phyloP scores from a whole-genome alignment of 2,888 invertebrate genomes.

The Glaucopsyche alexis region DNA sequence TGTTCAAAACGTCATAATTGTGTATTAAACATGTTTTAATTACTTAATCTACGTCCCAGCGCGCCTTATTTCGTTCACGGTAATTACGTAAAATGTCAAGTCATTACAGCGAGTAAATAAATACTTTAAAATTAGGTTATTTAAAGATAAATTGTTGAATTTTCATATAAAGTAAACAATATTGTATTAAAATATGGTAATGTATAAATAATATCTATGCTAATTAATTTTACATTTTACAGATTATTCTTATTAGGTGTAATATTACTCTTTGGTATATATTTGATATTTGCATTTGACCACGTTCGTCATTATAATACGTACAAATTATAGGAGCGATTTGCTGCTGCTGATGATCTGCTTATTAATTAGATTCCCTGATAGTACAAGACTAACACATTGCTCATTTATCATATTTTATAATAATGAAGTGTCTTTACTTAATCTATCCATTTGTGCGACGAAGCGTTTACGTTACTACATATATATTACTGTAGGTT shows the following conservation, averaged over 20 bases:
- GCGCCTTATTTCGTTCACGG: background rate
- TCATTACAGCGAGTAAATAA: background rate
- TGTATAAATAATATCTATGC: no score
- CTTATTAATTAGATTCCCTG: no score
- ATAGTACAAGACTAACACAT: no score
- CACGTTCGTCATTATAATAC: no score
- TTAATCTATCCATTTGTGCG: background rate
- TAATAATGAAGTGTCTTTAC: background rate
- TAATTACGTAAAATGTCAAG: slow-evolving; percentile 2
- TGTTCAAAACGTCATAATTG: slow-evolving; percentile 23
- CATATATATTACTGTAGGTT: background rate
- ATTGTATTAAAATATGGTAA: background rate
- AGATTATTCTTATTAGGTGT: no score
- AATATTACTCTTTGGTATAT: no score
- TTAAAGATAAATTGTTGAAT: background rate
- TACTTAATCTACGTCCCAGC: slow-evolving; percentile 4
- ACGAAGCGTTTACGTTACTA: background rate
- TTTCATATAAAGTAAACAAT: background rate
- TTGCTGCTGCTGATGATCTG: no score
- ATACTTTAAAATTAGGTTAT: background rate
- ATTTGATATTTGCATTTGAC: no score
- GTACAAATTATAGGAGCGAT: no score
- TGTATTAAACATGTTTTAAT: slow-evolving; percentile 38
- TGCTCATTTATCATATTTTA: background rate
- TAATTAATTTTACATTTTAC: no score